Conservation (phyloP, 2,113 vertebrate species). For the Sinocyclocheilus maitianheensis region DNA sequence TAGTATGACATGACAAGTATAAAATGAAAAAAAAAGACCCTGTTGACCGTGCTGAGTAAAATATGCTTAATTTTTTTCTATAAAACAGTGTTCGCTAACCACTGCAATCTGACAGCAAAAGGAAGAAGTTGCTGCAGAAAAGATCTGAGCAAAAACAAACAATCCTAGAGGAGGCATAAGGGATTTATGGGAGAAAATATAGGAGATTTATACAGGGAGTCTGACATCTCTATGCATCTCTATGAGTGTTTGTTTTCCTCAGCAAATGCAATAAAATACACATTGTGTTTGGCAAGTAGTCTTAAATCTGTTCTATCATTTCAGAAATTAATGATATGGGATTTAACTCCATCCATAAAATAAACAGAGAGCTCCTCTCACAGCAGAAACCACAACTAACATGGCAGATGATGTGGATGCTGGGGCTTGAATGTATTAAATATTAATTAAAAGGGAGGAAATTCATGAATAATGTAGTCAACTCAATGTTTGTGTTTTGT, state of each 20-base stretch:
- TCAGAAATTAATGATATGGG: not conserved
- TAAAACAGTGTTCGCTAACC: not conserved
- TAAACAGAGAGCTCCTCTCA: conserved; percentile 12
- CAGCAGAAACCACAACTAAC: conserved; percentile 58
- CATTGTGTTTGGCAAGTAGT: not conserved
- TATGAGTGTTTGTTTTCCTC: not conserved
- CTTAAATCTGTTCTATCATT: not conserved
- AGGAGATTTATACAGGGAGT: not conserved
- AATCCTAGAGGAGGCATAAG: conserved; percentile 2
- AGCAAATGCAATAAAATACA: conserved; percentile 5
- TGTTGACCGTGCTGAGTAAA: not conserved
- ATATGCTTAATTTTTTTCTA: not conserved
- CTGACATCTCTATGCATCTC: not conserved
- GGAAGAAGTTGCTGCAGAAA: conserved; percentile 14
- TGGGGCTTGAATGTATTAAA: conserved; percentile 68
- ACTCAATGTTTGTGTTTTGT: conserved; percentile 58
- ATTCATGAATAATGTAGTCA: conserved; percentile 65
- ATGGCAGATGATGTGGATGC: conserved; percentile 60
- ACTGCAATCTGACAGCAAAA: conserved; percentile 5
- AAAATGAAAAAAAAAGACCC: conserved; percentile 20
- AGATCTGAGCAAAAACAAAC: not conserved
- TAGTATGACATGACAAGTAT: conserved; percentile 11
- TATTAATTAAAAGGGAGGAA: conserved; percentile 66
- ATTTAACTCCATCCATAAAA: not conserved
- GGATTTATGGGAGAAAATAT: not conserved